Evolutionary conservation across 2,113 vertebrate species (phyloP).

Genomic region (Crypturellus undulatus): DNA sequence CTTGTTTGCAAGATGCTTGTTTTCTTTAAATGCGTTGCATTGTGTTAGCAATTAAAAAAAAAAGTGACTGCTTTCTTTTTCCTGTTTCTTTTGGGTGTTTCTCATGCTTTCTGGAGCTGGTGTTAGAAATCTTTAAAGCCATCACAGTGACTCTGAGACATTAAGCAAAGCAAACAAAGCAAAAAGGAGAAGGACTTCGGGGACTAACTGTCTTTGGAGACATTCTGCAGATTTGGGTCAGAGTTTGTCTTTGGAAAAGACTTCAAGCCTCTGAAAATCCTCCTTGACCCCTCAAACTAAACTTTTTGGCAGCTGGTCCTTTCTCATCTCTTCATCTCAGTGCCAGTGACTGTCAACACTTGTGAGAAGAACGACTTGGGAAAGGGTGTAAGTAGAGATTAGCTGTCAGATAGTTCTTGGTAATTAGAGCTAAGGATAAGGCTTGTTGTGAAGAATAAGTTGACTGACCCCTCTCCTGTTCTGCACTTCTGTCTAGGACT

Average conservation of each 20-base stretch:
- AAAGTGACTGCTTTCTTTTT: neutral
- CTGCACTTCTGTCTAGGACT: neutral
- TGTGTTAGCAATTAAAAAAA: neutral
- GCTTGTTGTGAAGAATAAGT: neutral
- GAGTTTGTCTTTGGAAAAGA: neutral
- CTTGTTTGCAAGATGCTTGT: neutral
- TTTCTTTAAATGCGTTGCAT: neutral
- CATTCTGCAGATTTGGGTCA: rapidly evolving
- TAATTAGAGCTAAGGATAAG: neutral
- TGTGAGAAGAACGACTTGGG: neutral
- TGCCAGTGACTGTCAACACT: neutral
- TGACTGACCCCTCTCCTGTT: neutral
- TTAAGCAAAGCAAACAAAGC: neutral
- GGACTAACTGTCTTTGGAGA: neutral
- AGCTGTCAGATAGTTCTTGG: neutral
- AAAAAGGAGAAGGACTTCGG: neutral
- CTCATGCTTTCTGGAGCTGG: neutral
- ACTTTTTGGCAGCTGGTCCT: neutral
- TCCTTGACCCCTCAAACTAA: neutral
- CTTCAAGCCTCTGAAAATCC: neutral
- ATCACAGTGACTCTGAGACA: neutral
- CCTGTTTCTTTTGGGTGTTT: neutral
- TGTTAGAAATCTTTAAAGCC: neutral
- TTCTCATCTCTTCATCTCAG: neutral
- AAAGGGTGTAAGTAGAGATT: neutral